Percentiles rank a stretch among this genome's conserved stretches.
These are phyloP conservation scores for Drosophila mulleri DNA, from an alignment of 2,888 invertebrate species.

Conservation along the genomic window DNA sequence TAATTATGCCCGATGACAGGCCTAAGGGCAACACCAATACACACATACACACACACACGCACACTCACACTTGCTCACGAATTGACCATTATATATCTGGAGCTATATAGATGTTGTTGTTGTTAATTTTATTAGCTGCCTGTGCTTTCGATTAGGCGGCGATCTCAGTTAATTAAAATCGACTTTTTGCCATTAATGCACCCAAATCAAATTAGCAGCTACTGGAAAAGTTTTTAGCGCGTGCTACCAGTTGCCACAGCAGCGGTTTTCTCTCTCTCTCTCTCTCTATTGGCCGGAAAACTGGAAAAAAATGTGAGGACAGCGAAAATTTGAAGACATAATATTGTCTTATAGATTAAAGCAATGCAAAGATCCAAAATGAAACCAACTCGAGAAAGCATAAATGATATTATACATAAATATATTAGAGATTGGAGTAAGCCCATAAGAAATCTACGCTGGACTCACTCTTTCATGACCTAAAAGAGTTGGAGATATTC, in stretches of 20 bases:
- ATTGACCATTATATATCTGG: slow-evolving; percentile 6
- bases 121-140: slow-evolving; percentile 74
- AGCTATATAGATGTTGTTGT: slow-evolving; percentile 39
- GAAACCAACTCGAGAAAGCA: background rate
- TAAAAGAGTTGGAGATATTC: no score
- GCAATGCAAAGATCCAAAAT: background rate
- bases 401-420: background rate
- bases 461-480: no score
- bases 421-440: no score
- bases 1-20: slow-evolving; percentile 83
- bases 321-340: background rate
- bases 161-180: slow-evolving; percentile 76
- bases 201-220: slow-evolving; percentile 74
- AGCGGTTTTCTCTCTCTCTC: slow-evolving; percentile 10
- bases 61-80: background rate
- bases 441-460: no score
- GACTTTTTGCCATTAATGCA: slow-evolving; percentile 79
- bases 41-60: background rate
- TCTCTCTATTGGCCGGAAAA: background rate
- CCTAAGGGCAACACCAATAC: slow-evolving; percentile 30
- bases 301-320: background rate
- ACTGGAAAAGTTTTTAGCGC: slow-evolving; percentile 53
- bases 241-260: slow-evolving; percentile 47
- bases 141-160: slow-evolving; percentile 55
- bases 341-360: background rate